These are phyloP conservation scores for Sesamia inferens DNA, from an alignment of 2,888 invertebrate genomes.

Conservation along the genomic window DNA sequence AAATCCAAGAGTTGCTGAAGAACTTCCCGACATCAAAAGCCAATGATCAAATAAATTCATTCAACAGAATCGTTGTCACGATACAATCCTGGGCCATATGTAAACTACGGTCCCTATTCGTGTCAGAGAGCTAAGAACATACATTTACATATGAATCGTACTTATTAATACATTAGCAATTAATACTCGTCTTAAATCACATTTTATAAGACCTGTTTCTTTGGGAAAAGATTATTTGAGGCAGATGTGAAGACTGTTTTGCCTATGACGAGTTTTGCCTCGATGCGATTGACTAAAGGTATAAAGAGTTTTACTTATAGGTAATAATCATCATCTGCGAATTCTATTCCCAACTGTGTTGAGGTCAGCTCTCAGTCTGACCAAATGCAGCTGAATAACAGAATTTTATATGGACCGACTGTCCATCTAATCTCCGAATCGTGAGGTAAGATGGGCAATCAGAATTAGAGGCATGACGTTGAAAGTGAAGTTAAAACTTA, in stretches of 20 bases:
- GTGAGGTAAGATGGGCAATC: neutral
- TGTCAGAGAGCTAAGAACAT: conserved; percentile 64
- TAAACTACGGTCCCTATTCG: conserved; percentile 62
- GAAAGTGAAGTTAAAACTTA: neutral
- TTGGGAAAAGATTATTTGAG: conserved; percentile 37
- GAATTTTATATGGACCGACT: neutral
- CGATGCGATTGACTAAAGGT: neutral
- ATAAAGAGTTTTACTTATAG: neutral
- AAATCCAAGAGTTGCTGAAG: neutral
- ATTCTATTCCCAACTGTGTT: too few relatives aligned
- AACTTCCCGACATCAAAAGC: conserved; percentile 9
- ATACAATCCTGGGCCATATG: conserved; percentile 52
- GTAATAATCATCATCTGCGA: neutral
- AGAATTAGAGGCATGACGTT: neutral
- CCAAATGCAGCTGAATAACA: neutral
- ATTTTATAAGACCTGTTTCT: conserved; percentile 63
- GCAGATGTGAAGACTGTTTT: conserved; percentile 7
- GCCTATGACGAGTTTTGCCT: conserved; percentile 12
- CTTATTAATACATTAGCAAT: conserved; percentile 70
- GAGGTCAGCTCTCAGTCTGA: too few relatives aligned
- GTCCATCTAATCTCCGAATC: neutral
- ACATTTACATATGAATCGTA: conserved; percentile 71
- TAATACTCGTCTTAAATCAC: conserved; percentile 70
- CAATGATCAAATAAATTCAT: conserved; percentile 31
- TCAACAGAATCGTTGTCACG: conserved; percentile 42